Evolutionary conservation across 2,888 invertebrate genomes (phyloP).

Genomic region (Chouioia cunea): DNA sequence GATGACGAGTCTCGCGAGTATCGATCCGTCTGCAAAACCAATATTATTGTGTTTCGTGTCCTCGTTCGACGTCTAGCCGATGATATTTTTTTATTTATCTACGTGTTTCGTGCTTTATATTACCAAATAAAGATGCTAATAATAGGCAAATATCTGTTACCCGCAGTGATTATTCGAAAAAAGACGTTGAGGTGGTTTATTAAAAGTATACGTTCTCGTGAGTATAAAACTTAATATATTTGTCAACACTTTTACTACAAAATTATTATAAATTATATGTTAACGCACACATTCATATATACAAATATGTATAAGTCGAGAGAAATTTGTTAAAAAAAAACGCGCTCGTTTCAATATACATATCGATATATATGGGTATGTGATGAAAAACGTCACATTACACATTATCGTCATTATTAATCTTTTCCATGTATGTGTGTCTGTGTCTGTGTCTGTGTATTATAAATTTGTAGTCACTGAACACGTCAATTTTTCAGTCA

Average conservation of each 20-base stretch:
- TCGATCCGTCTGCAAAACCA: constrained; percentile 36
- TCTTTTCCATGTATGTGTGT: no score
- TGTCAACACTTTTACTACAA: constrained; percentile 44
- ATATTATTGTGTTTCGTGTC: constrained; percentile 22
- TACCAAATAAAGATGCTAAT: no score
- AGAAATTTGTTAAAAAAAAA: no score
- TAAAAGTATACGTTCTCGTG: constrained; percentile 44
- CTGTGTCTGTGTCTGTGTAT: no score
- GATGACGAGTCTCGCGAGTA: constrained; percentile 10
- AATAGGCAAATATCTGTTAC: neutral
- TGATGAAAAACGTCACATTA: constrained; percentile 32
- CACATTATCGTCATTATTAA: constrained; percentile 23
- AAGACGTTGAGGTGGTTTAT: constrained; percentile 47
- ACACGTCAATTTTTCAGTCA: constrained; percentile 47
- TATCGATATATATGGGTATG: constrained; percentile 28
- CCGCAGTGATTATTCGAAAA: constrained; percentile 46
- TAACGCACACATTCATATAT: constrained; percentile 39
- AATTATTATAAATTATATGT: constrained; percentile 41
- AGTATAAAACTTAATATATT: constrained; percentile 46
- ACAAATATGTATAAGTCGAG: constrained; percentile 27
- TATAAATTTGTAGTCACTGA: constrained; percentile 39
- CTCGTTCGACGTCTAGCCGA: neutral
- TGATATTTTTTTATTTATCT: neutral
- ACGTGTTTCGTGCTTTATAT: no score
- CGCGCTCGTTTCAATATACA: neutral